Conservation (phyloP, 1,140 invertebrate genomes). For the Ooceraea biroi region DNA sequence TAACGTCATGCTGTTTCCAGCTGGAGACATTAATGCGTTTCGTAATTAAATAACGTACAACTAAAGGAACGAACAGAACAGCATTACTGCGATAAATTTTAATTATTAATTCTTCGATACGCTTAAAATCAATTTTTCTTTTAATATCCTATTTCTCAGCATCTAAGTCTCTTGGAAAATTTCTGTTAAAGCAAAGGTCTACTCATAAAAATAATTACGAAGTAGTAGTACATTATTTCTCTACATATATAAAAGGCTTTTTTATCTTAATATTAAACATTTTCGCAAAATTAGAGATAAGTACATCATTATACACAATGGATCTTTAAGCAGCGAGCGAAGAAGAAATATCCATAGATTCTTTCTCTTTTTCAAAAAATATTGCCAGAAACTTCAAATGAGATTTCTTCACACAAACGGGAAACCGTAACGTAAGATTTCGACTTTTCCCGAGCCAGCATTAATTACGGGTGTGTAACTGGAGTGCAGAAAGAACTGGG, state of each 20-base stretch:
- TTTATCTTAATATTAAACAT: not conserved
- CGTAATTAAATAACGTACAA: not conserved
- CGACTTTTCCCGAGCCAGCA: constrained; percentile 60
- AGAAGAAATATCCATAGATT: not conserved
- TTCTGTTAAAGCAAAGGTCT: not conserved
- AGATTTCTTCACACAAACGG: not conserved
- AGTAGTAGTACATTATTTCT: not conserved
- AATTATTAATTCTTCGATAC: not conserved
- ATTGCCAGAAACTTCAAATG: not conserved
- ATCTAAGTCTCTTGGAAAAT: not conserved
- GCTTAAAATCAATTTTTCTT: not conserved
- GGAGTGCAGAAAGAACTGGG: constrained; percentile 51
- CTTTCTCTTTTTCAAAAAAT: not conserved
- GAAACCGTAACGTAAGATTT: not conserved
- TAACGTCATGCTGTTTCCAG: not conserved
- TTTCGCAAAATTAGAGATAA: not conserved
- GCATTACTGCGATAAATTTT: not conserved
- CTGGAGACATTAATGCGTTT: not conserved
- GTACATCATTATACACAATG: too few species aligned
- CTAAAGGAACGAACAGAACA: not conserved
- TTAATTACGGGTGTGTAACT: constrained; percentile 68
- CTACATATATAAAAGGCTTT: not conserved
- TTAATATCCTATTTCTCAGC: constrained; percentile 3
- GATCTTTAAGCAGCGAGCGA: not conserved
- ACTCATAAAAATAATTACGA: not conserved